Evolutionary conservation across 1,140 invertebrate species (phyloP).

Genomic region (Aricia agestis): DNA sequence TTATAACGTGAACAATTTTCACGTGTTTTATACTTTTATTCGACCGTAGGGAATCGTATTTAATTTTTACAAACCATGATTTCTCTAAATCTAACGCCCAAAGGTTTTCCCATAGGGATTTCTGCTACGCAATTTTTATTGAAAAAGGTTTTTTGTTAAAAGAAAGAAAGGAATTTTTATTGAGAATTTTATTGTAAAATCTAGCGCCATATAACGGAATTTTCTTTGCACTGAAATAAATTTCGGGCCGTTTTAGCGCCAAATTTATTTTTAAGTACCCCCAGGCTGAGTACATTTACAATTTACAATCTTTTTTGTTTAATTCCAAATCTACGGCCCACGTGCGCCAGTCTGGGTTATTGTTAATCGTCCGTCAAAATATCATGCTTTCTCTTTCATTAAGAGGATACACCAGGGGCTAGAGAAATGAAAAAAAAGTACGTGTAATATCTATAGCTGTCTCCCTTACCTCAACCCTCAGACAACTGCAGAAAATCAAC

Average conservation of each 20-base stretch:
- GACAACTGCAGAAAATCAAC: no score
- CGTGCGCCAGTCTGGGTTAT: no score
- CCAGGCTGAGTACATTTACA: slow-evolving; percentile 71
- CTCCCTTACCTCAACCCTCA: no score
- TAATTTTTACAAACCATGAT: neutral
- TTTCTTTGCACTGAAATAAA: neutral
- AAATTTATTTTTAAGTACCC: slow-evolving; percentile 27
- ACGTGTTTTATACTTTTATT: neutral
- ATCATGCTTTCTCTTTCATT: no score
- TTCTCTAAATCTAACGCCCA: neutral
- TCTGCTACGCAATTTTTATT: neutral
- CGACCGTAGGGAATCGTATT: neutral
- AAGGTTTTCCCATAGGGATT: neutral
- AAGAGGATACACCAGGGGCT: no score
- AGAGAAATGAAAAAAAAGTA: no score
- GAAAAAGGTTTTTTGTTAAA: neutral
- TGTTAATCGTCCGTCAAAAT: no score
- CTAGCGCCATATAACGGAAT: neutral
- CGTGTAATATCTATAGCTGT: no score
- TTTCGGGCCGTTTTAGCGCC: neutral
- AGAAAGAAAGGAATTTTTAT: neutral
- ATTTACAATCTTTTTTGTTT: no score
- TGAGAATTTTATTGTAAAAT: slow-evolving; percentile 1
- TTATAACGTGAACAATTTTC: no score
- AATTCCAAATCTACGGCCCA: no score